Conservation (phyloP, 2,888 invertebrate genomes). For the Trypoxylon attenuatum region DNA sequence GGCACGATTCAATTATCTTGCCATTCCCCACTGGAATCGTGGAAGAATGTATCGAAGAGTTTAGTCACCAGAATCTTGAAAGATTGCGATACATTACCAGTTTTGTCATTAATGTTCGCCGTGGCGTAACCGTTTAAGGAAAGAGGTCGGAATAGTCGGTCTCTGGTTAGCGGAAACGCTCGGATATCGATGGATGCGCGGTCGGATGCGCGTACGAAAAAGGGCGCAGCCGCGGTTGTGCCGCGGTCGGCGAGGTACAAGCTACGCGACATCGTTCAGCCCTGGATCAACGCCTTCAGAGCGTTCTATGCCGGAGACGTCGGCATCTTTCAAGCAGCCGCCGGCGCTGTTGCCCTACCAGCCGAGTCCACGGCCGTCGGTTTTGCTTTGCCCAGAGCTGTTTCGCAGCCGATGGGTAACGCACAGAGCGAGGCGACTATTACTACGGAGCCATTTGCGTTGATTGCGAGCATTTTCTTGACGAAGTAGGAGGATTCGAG, state of each 20-base stretch:
- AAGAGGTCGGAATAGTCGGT: too few relatives aligned
- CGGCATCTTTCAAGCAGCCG: background rate
- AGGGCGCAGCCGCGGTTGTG: background rate
- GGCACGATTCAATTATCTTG: too few relatives aligned
- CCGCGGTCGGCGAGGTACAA: slow-evolving; percentile 43
- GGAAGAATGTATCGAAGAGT: too few relatives aligned
- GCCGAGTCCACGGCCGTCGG: background rate
- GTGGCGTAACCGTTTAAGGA: too few relatives aligned
- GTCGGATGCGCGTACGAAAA: background rate
- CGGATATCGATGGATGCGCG: background rate
- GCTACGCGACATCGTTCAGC: slow-evolving; percentile 59
- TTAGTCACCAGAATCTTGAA: too few relatives aligned
- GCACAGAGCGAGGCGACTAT: slow-evolving; percentile 71
- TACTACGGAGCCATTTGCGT: too few relatives aligned
- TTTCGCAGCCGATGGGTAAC: slow-evolving; percentile 67
- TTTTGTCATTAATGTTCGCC: too few relatives aligned
- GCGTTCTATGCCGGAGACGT: slow-evolving; percentile 47
- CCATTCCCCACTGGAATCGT: too few relatives aligned
- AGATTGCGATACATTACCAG: too few relatives aligned
- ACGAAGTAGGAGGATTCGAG: too few relatives aligned
- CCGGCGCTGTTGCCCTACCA: background rate
- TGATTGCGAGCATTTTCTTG: too few relatives aligned
- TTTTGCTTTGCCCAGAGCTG: slow-evolving; percentile 3
- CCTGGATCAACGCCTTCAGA: slow-evolving; percentile 59
- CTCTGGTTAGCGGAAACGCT: too few relatives aligned